Conservation (phyloP, 2,797 vertebrate genomes). For the Cryptoblepharus egeriae region DNA sequence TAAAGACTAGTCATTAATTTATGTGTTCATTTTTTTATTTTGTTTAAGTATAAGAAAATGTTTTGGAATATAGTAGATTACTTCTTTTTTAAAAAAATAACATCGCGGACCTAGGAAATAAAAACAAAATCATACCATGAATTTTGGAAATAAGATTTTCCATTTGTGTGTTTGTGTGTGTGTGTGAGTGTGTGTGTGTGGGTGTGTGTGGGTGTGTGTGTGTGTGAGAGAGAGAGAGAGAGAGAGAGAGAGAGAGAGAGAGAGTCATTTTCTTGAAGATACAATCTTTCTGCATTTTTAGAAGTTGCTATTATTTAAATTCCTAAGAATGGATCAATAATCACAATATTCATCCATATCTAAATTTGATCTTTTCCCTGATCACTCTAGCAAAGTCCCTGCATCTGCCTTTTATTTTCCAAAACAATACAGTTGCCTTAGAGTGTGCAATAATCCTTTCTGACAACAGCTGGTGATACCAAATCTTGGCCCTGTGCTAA, state of each 20-base stretch:
- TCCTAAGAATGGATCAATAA: conserved; percentile 6
- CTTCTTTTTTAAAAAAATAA: conserved; percentile 54
- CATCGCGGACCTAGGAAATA: background rate
- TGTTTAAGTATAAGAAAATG: conserved; percentile 52
- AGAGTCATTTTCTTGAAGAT: conserved; percentile 2
- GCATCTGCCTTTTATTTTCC: background rate
- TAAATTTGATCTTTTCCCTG: background rate
- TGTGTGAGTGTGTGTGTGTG: background rate
- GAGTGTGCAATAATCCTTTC: background rate
- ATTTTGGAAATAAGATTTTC: too few relatives aligned
- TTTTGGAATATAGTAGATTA: conserved; percentile 24
- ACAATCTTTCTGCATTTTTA: conserved; percentile 23
- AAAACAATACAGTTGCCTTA: background rate
- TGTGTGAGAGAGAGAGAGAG: background rate
- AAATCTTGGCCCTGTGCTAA: conserved; percentile 8
- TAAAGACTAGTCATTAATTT: conserved; percentile 61
- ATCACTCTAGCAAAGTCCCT: background rate
- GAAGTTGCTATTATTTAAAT: background rate
- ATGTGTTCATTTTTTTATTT: conserved; percentile 61
- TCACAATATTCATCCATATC: background rate
- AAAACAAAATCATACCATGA: too few relatives aligned
- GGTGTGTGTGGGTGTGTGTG: background rate
- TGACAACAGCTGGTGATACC: background rate
- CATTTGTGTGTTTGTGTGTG: background rate
- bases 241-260: too few relatives aligned